Evolutionary conservation across 2,113 vertebrate genomes (phyloP).

Genomic region (Dasyornis broadbenti): DNA sequence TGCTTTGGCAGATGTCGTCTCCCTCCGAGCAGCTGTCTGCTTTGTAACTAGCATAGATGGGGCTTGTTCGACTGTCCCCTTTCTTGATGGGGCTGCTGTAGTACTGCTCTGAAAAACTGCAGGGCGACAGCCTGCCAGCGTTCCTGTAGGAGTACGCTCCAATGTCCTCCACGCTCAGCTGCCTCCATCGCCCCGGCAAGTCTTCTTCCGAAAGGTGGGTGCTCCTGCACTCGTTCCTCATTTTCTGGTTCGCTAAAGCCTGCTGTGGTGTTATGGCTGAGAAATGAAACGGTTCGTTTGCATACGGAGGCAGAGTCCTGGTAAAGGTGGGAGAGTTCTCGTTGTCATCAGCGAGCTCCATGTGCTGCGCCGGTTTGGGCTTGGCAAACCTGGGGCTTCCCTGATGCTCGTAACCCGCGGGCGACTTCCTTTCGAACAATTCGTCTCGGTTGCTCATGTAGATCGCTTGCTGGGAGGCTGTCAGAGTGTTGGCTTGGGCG

Average conservation of each 20-base stretch:
- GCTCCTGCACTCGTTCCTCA: slow-evolving; percentile 82
- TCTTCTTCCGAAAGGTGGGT: slow-evolving; percentile 78
- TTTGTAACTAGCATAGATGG: slow-evolving; percentile 81
- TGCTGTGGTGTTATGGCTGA: slow-evolving; percentile 79
- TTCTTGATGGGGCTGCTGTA: slow-evolving; percentile 79
- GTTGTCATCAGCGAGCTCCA: slow-evolving; percentile 76
- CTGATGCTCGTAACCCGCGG: slow-evolving; percentile 75
- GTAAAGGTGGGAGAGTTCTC: slow-evolving; percentile 74
- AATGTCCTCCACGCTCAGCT: slow-evolving; percentile 88
- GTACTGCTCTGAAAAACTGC: slow-evolving; percentile 86
- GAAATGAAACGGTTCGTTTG: slow-evolving; percentile 83
- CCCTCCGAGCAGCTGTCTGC: slow-evolving; percentile 87
- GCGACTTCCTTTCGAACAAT: slow-evolving; percentile 79
- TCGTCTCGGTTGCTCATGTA: slow-evolving; percentile 85
- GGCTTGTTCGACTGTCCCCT: slow-evolving; percentile 75
- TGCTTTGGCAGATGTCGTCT: slow-evolving; percentile 83
- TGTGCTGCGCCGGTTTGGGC: slow-evolving; percentile 79
- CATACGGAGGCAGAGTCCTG: slow-evolving; percentile 80
- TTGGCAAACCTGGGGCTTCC: slow-evolving; percentile 78
- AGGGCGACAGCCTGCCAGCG: slow-evolving; percentile 76
- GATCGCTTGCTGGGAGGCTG: slow-evolving; percentile 87
- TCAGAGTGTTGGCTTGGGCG: slow-evolving; percentile 80
- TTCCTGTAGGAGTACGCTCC: slow-evolving; percentile 82
- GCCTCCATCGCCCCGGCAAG: slow-evolving; percentile 80
- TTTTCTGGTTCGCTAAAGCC: slow-evolving; percentile 76